A percentile compares a stretch with the other conserved stretches of the same genome.
Evolutionary conservation across 2,888 invertebrate species (phyloP).

Genomic region (Nomada goodeniana): DNA sequence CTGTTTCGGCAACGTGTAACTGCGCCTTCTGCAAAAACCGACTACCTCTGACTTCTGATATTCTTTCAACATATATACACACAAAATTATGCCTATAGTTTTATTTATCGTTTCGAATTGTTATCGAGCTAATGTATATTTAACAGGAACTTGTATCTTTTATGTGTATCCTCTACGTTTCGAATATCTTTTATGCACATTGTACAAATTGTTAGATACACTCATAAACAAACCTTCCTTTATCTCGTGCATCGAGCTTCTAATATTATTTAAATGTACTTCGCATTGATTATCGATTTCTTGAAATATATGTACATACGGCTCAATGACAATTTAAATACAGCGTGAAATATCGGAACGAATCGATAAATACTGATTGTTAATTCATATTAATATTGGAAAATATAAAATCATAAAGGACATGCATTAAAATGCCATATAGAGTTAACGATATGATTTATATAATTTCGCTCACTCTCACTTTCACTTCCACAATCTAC

Average conservation of each 20-base stretch:
- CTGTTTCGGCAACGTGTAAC: slow-evolving; percentile 49
- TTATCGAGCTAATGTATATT: neutral
- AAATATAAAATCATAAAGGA: slow-evolving; percentile 3
- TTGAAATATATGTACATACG: neutral
- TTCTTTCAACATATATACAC: slow-evolving; percentile 12
- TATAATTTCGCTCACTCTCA: slow-evolving; percentile 40
- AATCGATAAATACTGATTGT: neutral
- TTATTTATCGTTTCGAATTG: neutral
- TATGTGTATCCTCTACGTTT: neutral
- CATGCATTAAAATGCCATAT: neutral
- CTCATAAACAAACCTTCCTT: neutral
- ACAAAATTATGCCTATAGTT: neutral
- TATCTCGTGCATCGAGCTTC: neutral
- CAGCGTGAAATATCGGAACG: neutral
- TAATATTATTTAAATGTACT: neutral
- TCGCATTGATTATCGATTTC: neutral
- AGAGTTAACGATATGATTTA: neutral
- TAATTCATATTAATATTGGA: neutral
- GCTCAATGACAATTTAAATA: neutral
- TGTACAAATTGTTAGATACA: neutral
- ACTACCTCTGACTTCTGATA: slow-evolving; percentile 6
- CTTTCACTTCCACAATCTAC: slow-evolving; percentile 53
- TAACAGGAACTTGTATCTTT: neutral
- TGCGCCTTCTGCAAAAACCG: slow-evolving; percentile 30
- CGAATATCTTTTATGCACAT: neutral